Evolutionary conservation across 2,113 vertebrate genomes (phyloP), one percentile per base, ranked within the genome.

Genomic region (Trematocara zebra): DNA sequence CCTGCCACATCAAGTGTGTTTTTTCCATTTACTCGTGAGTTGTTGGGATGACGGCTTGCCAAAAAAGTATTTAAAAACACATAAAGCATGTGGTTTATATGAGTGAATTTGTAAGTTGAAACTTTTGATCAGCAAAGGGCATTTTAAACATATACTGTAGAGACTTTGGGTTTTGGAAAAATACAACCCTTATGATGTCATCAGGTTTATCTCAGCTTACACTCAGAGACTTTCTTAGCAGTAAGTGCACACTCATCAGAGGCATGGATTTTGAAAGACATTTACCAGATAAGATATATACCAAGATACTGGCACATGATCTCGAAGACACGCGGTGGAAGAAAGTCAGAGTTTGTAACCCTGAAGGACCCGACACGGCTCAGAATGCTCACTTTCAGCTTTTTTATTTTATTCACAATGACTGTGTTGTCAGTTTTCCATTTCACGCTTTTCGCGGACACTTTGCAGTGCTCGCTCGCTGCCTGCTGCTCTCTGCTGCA

Each of bases 1-100:
- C 74, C 59, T 87, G 80, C 80, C 18, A 83, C 82, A 72, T 86
- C 83, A 79, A 51, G 23, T 5, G 57, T 20, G 47, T 64, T 86
- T 87, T 82, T 47, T 18, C 56, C 17, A 7, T 53, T n/a, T 67
- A 11, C 79, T 35, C 53, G n/a, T 47, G 84, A 88, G 78, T 3
- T 86, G 53, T 26, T 84, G 51, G 23, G 42, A 47, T 33, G 20
- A 76, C 82, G 42, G 2, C 51, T 83, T 18, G 49, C 53, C 85
- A 67, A 44, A 31, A 31, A 35, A 35, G 17, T 33, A 51, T 2
- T 51, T 14, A 44, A 69, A 54, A 42, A 40, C 44, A 85, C 15
- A 18, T 2, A 8, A 56, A 85, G 9, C 6, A 5, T n/a, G 5
- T 40, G 49, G 14, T 86, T 33, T 53, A 52, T 8, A 72, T 74